These are phyloP conservation scores for Aldabrachelys gigantea DNA, from an alignment of 2,113 vertebrate genomes.

Conservation along the genomic window DNA sequence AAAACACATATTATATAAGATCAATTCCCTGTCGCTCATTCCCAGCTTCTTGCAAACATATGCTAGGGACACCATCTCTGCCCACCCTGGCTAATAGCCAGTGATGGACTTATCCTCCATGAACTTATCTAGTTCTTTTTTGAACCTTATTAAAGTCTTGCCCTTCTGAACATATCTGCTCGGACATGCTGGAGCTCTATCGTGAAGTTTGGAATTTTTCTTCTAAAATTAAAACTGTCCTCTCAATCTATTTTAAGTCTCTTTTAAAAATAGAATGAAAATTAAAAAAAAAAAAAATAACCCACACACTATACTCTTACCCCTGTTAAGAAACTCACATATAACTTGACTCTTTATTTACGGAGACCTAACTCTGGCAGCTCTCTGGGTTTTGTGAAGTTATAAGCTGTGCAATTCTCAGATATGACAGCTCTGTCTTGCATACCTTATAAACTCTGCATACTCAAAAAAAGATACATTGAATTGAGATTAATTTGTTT, in stretches of 20 bases:
- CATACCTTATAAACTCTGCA: background rate
- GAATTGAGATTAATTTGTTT: background rate
- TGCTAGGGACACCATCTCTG: no score
- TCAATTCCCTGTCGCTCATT: no score
- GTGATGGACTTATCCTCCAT: no score
- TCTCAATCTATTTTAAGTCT: background rate
- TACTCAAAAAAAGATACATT: background rate
- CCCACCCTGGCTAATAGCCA: no score
- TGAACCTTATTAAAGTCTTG: no score
- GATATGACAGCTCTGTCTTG: background rate
- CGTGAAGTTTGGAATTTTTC: background rate
- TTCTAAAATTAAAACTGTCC: background rate
- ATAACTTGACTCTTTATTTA: background rate
- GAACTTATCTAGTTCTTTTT: no score
- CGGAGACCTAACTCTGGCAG: background rate
- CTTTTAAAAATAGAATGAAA: background rate
- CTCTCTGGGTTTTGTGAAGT: background rate
- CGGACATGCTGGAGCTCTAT: background rate
- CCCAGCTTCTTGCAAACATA: no score
- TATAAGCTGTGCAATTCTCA: background rate
- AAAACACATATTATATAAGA: background rate
- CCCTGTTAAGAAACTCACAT: fast-evolving
- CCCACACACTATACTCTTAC: background rate
- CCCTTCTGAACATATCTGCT: background rate
- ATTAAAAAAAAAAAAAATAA: background rate